Conservation (phyloP, 2,113 vertebrate genomes). For the Pomatostomus ruficeps region DNA sequence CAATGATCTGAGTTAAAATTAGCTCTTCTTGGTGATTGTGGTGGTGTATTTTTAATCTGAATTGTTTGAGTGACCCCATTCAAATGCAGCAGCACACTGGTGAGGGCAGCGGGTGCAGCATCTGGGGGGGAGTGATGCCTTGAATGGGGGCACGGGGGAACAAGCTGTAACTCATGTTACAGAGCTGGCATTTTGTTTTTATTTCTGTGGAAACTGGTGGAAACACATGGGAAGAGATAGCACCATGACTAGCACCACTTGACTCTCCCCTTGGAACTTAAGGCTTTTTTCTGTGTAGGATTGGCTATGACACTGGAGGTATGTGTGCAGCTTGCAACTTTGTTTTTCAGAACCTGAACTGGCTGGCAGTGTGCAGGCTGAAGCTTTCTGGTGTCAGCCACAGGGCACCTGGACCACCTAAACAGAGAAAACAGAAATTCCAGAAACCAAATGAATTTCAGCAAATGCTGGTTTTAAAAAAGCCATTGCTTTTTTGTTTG, state of each 20-base stretch:
- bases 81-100: background rate
- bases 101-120: background rate
- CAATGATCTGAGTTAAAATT: background rate
- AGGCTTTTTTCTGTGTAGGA: background rate
- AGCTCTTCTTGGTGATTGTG: background rate
- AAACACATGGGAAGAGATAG: background rate
- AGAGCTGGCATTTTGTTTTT: background rate
- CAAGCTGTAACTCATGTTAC: background rate
- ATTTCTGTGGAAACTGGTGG: background rate
- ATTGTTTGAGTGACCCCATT: background rate
- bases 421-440: background rate
- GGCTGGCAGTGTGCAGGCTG: background rate
- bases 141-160: rapidly evolving
- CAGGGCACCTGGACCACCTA: background rate
- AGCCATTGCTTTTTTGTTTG: background rate
- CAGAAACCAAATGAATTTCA: background rate
- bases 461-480: background rate
- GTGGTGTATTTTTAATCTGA: background rate
- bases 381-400: background rate
- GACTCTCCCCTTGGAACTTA: background rate
- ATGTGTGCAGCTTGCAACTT: background rate
- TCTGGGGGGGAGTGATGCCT: background rate
- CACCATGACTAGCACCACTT: background rate
- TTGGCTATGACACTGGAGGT: background rate
- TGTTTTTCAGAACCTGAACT: background rate